Percentiles rank a stretch among this genome's conserved stretches.
These are phyloP conservation scores for Passer montanus DNA, from an alignment of 2,113 vertebrate genomes.

Conservation along the genomic window DNA sequence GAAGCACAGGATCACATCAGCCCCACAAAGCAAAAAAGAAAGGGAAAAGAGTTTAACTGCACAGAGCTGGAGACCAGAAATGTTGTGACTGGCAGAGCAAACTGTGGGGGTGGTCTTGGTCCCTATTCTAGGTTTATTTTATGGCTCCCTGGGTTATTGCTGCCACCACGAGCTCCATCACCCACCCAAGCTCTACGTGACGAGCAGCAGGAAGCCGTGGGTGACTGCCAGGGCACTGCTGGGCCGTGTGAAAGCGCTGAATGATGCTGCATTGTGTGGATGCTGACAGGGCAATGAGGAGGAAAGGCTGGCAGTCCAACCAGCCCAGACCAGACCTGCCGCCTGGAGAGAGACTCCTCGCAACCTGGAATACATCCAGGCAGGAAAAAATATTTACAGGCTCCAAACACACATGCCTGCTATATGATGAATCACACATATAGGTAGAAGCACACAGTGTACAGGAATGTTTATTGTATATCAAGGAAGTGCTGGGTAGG, in stretches of 20 bases:
- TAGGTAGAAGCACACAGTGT: neutral
- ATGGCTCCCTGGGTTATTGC: neutral
- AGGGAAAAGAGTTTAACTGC: neutral
- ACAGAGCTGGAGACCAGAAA: neutral
- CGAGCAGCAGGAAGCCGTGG: conserved; percentile 11
- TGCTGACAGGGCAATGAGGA: conserved; percentile 17
- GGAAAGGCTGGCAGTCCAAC: neutral
- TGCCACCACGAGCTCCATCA: neutral
- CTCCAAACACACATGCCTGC: neutral
- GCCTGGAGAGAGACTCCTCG: neutral
- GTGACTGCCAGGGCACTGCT: neutral
- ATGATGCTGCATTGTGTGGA: conserved; percentile 3
- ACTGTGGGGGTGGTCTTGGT: neutral
- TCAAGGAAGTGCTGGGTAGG: neutral
- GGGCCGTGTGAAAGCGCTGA: neutral
- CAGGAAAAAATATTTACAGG: neutral
- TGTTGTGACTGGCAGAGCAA: neutral
- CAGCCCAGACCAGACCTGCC: conserved; percentile 16
- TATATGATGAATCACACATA: neutral
- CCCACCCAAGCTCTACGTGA: conserved; percentile 23
- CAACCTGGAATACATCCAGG: conserved; percentile 18
- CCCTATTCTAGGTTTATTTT: neutral
- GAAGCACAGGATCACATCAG: neutral
- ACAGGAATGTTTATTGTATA: fast-evolving
- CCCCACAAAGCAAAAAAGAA: neutral